Conservation (phyloP, 2,888 invertebrate species). For the Eilema sororculum region DNA sequence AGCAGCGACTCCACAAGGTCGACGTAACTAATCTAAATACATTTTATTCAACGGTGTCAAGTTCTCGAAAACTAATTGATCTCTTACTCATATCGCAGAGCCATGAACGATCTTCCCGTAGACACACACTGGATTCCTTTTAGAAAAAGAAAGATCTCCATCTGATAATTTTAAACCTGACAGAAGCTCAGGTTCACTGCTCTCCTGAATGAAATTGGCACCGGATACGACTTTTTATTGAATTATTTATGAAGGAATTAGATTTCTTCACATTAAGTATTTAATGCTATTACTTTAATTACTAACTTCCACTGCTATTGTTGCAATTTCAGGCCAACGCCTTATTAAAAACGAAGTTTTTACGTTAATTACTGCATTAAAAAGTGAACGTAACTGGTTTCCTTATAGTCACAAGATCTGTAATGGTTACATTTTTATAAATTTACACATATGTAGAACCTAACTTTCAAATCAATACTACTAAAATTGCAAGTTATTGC, state of each 20-base stretch:
- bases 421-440: background rate
- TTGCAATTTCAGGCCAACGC: background rate
- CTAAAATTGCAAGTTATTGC: constrained; percentile 10
- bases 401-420: background rate
- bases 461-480: constrained; percentile 19
- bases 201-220: background rate
- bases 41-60: background rate
- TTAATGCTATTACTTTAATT: background rate
- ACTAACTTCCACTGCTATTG: background rate
- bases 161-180: background rate
- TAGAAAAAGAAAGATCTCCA: background rate
- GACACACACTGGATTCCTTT: background rate
- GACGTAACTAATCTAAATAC: too few species aligned
- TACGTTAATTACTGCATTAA: constrained; percentile 3
- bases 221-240: too few species aligned
- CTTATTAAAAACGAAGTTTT: background rate
- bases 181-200: background rate
- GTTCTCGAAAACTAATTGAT: background rate
- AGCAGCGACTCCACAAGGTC: too few species aligned
- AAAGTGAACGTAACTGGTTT: background rate
- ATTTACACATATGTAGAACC: constrained; percentile 4
- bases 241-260: too few species aligned
- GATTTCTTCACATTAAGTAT: background rate
- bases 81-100: background rate
- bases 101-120: background rate